Evolutionary conservation across 2,888 invertebrate species (phyloP).

Genomic region (Laspeyria flexula): DNA sequence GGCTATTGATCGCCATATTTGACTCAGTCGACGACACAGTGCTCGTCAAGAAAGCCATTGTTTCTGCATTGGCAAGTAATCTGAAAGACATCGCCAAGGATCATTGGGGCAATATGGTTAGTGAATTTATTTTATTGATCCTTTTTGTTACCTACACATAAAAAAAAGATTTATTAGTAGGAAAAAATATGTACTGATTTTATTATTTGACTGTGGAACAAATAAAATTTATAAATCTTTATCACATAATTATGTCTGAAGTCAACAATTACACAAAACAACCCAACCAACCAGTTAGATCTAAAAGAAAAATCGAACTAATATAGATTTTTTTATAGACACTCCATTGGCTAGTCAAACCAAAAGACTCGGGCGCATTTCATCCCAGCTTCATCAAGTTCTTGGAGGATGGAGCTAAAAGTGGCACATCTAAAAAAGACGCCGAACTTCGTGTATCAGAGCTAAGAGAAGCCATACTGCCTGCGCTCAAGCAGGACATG

Average conservation of each 20-base stretch:
- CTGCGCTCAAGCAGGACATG: constrained; percentile 85
- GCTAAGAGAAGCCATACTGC: constrained; percentile 88
- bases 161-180: too few species aligned
- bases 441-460: constrained; percentile 88
- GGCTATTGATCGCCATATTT: constrained; percentile 92
- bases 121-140: constrained; percentile 7
- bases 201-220: too few species aligned
- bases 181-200: too few species aligned
- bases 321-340: constrained; percentile 63
- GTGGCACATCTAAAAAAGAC: constrained; percentile 91
- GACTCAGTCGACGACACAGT: constrained; percentile 97
- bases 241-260: too few species aligned
- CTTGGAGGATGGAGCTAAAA: constrained; percentile 90
- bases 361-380: constrained; percentile 92
- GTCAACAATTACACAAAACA: too few species aligned
- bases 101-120: constrained; percentile 94
- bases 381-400: constrained; percentile 92
- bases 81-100: constrained; percentile 89
- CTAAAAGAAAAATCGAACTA: too few species aligned
- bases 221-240: too few species aligned
- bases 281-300: too few species aligned
- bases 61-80: constrained; percentile 89
- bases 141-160: too few species aligned
- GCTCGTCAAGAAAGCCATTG: constrained; percentile 92
- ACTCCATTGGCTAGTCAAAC: constrained; percentile 94